Percentiles rank a stretch among this genome's conserved stretches.
These are phyloP conservation scores for Chaetorhynchus papuensis DNA, from an alignment of 2,113 vertebrate genomes.

Conservation along the genomic window DNA sequence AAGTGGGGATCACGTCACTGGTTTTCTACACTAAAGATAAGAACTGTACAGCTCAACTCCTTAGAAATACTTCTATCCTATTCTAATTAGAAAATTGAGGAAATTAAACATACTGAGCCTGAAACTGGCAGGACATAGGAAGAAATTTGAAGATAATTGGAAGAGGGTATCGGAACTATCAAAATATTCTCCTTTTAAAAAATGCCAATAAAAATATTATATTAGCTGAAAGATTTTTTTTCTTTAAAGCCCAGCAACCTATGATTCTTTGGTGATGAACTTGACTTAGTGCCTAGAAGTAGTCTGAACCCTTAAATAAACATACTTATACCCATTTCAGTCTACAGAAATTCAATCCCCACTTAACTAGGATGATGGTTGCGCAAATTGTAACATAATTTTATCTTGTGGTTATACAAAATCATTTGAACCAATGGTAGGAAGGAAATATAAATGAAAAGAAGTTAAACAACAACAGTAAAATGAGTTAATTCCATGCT, in stretches of 20 bases:
- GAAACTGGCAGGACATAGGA: neutral
- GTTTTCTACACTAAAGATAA: neutral
- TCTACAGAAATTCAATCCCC: neutral
- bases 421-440: neutral
- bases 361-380: neutral
- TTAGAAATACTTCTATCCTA: neutral
- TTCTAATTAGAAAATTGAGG: neutral
- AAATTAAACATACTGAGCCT: neutral
- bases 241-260: neutral
- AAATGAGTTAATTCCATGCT: neutral
- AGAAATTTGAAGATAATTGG: neutral
- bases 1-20: neutral
- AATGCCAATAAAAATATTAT: neutral
- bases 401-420: neutral
- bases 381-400: neutral
- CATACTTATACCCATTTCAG: neutral
- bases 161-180: neutral
- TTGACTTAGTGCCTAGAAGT: neutral
- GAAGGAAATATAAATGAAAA: neutral
- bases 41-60: neutral
- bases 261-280: neutral
- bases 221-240: neutral
- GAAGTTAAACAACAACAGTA: neutral
- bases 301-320: neutral
- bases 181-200: neutral